These are phyloP conservation scores for Triplophysa yarkandensis DNA, from an alignment of 2,797 vertebrate species.

Conservation along the genomic window DNA sequence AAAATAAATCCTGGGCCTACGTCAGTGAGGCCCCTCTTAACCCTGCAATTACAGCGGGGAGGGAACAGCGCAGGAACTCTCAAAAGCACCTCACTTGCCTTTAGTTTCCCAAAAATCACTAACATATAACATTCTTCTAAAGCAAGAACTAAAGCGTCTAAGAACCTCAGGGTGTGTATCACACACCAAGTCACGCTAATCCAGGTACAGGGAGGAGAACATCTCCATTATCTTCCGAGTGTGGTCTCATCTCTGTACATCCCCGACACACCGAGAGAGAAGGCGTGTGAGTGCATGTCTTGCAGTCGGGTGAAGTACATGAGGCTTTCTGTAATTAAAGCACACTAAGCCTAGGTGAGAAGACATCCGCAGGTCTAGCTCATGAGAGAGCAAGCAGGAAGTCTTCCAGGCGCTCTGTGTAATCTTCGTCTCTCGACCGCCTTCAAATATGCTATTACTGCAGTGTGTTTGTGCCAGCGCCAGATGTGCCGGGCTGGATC, in stretches of 20 bases:
- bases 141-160: neutral
- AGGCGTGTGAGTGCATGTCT: conserved; percentile 72
- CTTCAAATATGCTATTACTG: conserved; percentile 74
- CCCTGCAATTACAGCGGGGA: conserved; percentile 77
- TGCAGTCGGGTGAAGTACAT: conserved; percentile 55
- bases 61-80: conserved; percentile 70
- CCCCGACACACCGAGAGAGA: conserved; percentile 48
- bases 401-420: conserved; percentile 66
- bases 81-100: conserved; percentile 65
- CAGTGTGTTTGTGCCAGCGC: conserved; percentile 70
- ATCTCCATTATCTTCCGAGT: conserved; percentile 19
- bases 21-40: conserved; percentile 80
- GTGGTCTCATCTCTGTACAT: conserved; percentile 59
- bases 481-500: conserved; percentile 77
- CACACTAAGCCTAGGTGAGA: conserved; percentile 73
- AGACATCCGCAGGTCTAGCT: conserved; percentile 65
- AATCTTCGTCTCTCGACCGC: conserved; percentile 63
- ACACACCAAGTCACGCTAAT: conserved; percentile 33
- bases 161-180: neutral
- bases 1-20: conserved; percentile 83
- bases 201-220: conserved; percentile 18
- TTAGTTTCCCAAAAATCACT: too few species aligned
- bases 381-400: conserved; percentile 71
- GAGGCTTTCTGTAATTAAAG: conserved; percentile 71
- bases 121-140: neutral